Conservation (phyloP, 2,888 invertebrate genomes). For the Electrophaes corylata region DNA sequence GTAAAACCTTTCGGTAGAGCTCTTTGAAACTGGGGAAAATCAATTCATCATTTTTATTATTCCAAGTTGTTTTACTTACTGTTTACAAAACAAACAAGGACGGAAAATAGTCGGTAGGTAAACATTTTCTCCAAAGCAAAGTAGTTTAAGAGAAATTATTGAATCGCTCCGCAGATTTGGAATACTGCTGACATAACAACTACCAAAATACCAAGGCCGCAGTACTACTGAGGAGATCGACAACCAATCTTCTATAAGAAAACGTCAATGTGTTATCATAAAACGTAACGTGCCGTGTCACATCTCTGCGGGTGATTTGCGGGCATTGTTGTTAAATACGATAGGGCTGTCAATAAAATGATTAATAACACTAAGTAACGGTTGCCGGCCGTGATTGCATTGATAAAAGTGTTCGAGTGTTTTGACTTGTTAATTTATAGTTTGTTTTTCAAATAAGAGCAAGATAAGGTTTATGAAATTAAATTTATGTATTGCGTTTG, state of each 20-base stretch:
- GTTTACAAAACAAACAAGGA: no score
- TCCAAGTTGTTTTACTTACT: no score
- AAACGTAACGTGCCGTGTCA: slow-evolving; percentile 57
- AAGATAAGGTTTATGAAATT: slow-evolving; percentile 4
- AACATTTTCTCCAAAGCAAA: no score
- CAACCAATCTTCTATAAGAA: slow-evolving; percentile 35
- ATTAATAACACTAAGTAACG: slow-evolving; percentile 32
- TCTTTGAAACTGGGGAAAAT: no score
- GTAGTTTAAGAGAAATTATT: background rate
- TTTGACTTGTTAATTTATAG: slow-evolving; percentile 31
- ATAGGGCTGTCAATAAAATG: slow-evolving; percentile 58
- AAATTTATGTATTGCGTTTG: background rate
- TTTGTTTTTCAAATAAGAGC: background rate
- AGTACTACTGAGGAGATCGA: slow-evolving; percentile 28
- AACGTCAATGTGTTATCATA: slow-evolving; percentile 48
- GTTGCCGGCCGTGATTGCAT: slow-evolving; percentile 33
- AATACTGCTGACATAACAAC: slow-evolving; percentile 30
- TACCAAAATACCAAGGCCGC: slow-evolving; percentile 40
- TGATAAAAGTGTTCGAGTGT: slow-evolving; percentile 28
- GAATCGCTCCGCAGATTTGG: slow-evolving; percentile 3
- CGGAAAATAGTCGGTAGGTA: no score
- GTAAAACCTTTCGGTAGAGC: no score
- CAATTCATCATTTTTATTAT: no score
- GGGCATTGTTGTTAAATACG: slow-evolving; percentile 58
- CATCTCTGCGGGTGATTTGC: slow-evolving; percentile 78